Percentiles rank a stretch among this genome's conserved stretches.
phyloP scores from a whole-genome alignment of 2,888 invertebrate species.

The Volucella inflata region DNA sequence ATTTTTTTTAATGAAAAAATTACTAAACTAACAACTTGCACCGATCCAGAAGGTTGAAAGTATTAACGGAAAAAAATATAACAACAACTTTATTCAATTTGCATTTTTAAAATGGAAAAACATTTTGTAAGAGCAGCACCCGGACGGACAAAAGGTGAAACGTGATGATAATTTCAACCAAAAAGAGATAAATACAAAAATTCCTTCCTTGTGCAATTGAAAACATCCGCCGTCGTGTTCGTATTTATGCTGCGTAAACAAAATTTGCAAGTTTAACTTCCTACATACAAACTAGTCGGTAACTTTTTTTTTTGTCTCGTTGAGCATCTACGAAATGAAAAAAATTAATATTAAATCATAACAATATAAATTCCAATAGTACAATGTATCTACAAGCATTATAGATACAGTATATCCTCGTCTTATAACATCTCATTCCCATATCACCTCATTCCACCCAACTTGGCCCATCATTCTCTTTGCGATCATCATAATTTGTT shows the following conservation, averaged over 20 bases:
- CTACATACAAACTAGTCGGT: not conserved
- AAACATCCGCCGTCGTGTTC: conserved; percentile 6
- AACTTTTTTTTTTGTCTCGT: not conserved
- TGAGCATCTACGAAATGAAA: conserved; percentile 57
- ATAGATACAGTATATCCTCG: conserved; percentile 38
- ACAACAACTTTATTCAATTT: conserved; percentile 52
- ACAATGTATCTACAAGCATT: conserved; percentile 52
- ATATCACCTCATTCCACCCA: conserved; percentile 15
- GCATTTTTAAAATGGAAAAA: conserved; percentile 62
- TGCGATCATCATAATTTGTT: conserved; percentile 75
- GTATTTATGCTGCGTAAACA: conserved; percentile 39
- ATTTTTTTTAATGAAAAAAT: conserved; percentile 27
- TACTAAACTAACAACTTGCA: conserved; percentile 43
- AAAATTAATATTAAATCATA: conserved; percentile 75
- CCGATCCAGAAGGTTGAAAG: conserved; percentile 41
- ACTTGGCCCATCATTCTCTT: conserved; percentile 47
- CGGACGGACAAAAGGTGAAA: conserved; percentile 65
- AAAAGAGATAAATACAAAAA: conserved; percentile 26
- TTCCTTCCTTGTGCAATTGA: conserved; percentile 47
- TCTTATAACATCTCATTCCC: conserved; percentile 11
- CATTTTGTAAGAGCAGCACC: conserved; percentile 62
- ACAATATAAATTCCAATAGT: conserved; percentile 73
- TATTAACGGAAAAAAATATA: conserved; percentile 17
- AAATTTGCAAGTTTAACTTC: conserved; percentile 21
- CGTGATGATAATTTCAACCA: conserved; percentile 70